Evolutionary conservation across 1,140 invertebrate genomes (phyloP), one percentile per base, ranked within the genome.

Genomic region (Galendromus occidentalis): DNA sequence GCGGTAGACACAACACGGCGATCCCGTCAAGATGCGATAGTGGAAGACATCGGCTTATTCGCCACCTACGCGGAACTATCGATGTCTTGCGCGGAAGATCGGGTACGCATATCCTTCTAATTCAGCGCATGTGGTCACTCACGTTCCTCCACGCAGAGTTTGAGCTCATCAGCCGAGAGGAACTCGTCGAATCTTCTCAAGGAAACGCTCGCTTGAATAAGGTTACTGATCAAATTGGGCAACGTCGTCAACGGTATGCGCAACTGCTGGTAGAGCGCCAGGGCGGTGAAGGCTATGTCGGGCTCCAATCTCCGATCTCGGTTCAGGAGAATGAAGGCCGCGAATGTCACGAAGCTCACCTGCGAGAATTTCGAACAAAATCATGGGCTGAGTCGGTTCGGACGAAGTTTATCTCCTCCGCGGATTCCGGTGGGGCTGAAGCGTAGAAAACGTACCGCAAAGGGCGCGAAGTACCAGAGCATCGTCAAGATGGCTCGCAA

Each of bases 391-490:
- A n/a, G n/a, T n/a, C n/a, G n/a, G n/a, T n/a, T 47, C 45, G 7
- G 45, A 47, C 17, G 18, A 22, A 44, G n/a, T 14, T 28, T 47
- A 20, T 47, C 45, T 47, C 17, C 28, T 47, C 25, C 25, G 14
- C 17, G n/a, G 33, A 18, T 59, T 20, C 25, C 25, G 2, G 14
- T 25, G 30, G 42, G 42, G 30, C 28, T 7, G 20, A 65, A 44
- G 5, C n/a, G 6, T 44, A 7, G 28, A 28, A 14, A 68, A 77
- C 82, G 82, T 80, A 98, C 93, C 83, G 96, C 80, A 76, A 94
- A 94, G 20, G 92, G 92, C 7, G 91, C 91, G 76, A 87, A 93
- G 1, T 87, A 87, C 91, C 91, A 96, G 67, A 92, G 85, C 74
- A 96, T 94, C 44, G 89, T 88, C 14, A 87, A 90, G 29, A 83